Evolutionary conservation across 2,797 vertebrate species (phyloP).

Genomic region (Falco biarmicus): DNA sequence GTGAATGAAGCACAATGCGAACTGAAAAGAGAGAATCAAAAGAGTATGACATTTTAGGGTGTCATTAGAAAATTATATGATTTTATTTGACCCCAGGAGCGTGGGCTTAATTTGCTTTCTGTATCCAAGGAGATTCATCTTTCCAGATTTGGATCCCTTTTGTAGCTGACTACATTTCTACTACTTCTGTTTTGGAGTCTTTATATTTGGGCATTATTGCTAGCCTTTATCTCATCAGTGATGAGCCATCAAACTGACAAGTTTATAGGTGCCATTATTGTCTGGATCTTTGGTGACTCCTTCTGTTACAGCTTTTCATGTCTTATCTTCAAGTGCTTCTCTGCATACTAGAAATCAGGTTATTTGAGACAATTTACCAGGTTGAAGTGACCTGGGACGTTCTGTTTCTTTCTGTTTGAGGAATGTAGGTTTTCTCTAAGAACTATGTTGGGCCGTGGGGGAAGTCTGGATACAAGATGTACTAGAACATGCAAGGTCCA

Average conservation of each 20-base stretch:
- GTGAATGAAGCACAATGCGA: neutral
- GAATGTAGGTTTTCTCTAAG: neutral
- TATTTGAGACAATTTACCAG: slow-evolving; percentile 4
- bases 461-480: neutral
- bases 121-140: slow-evolving; percentile 10
- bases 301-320: neutral
- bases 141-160: slow-evolving; percentile 2
- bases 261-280: neutral
- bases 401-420: neutral
- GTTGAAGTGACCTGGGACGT: neutral
- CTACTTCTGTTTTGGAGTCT: neutral
- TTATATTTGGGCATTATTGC: neutral
- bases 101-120: neutral
- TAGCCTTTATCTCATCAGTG: neutral
- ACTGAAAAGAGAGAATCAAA: neutral
- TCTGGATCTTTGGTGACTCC: neutral
- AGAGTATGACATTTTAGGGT: neutral
- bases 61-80: neutral
- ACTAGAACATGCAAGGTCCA: neutral
- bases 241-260: neutral
- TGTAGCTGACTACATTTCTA: neutral
- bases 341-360: neutral
- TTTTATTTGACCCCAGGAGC: neutral
- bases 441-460: neutral
- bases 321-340: neutral